Evolutionary conservation across 1,140 invertebrate genomes (phyloP), one percentile per base, ranked within the genome.

Genomic region (Anastrepha ludens): DNA sequence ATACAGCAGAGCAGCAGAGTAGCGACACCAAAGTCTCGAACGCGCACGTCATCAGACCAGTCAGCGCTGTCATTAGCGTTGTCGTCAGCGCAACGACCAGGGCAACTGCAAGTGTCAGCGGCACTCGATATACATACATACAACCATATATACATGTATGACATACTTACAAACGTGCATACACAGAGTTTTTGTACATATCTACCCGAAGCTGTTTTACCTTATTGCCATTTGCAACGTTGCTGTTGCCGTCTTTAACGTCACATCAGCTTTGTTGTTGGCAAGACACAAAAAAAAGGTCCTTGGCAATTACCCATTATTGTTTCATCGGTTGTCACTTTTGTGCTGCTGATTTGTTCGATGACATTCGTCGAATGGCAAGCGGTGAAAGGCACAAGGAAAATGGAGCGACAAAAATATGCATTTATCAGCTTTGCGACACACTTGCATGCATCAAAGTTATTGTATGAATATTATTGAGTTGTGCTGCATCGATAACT

Each of bases 261-360:
- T 29, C 70, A 74, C n/a, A 41, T 74, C 70, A 13, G 4, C 70
- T 47, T 74, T 41, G 44, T 44, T 74, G 11, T 15, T 47, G 39
- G 41, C 5, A 74, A 74, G 70, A 29, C 1, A 29, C 39, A 47
- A 74, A 47, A 74, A 74, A 15, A 74, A 74, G 44, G 44, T 74
- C 70, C 70, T 74, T 74, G 65, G 70, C 70, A 74, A 74, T 74
- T 74, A 74, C 70, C 70, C 70, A 74, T 74, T 74, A 74, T 74
- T 74, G 70, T 74, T 74, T 50, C 70, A 74, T 50, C 70, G 70
- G 41, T 74, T 74, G 70, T 74, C 44, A 74, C 44, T 74, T 74
- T 74, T 74, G n/a, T 41, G 70, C 44, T 74, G 70, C 44, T 47
- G 70, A 74, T 74, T 74, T 74, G 17, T n/a, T 74, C 70, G 7